These are phyloP conservation scores for Cryptosula pallasiana DNA, from an alignment of 2,888 invertebrate genomes.

Conservation along the genomic window DNA sequence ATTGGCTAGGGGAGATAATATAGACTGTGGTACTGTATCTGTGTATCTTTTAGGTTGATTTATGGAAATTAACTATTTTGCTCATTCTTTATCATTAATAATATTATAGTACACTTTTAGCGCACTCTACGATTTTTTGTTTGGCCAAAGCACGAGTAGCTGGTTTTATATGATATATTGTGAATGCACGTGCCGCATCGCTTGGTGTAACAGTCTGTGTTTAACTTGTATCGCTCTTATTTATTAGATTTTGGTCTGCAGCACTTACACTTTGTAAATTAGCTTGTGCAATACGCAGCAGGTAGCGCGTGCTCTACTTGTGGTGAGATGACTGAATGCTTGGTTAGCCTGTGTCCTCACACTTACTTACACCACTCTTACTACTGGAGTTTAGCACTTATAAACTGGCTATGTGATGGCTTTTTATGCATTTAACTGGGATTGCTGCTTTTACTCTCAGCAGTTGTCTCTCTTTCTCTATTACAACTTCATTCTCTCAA, in stretches of 20 bases:
- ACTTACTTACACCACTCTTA: not conserved
- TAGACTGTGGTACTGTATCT: no score
- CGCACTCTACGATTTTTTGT: not conserved
- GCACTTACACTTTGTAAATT: no score
- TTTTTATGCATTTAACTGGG: not conserved
- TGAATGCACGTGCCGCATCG: no score
- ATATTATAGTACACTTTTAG: not conserved
- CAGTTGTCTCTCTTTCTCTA: not conserved
- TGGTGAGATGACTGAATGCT: not conserved
- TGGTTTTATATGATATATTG: not conserved
- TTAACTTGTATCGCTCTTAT: not conserved
- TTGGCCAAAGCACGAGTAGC: not conserved
- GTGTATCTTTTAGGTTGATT: no score
- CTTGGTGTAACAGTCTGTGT: not conserved
- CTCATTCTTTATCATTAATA: no score
- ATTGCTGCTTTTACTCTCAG: not conserved
- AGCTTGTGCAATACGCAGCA: not conserved
- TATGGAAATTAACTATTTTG: no score
- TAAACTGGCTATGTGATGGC: not conserved
- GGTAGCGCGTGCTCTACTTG: not conserved
- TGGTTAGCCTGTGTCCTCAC: not conserved
- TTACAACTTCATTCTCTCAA: no score
- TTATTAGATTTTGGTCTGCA: no score
- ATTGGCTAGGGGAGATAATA: no score
- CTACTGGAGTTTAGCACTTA: no score